Base-by-base conservation (phyloP, 92 coral and sea anemone genomes). In the Galaxea fascicularis region DNA sequence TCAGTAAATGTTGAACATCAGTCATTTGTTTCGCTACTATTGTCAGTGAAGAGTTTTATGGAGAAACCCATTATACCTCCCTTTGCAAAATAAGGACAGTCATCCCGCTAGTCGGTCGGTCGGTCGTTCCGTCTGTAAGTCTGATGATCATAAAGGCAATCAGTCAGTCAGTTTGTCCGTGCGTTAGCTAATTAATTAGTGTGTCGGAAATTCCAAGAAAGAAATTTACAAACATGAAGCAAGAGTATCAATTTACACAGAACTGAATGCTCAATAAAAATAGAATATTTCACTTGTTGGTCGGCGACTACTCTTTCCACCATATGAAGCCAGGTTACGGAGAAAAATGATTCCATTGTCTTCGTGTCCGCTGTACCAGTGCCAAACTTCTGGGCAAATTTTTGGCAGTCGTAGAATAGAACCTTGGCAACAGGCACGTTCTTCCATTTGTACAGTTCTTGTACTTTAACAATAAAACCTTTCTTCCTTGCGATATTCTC, bases 341-440 rank as follows among this genome's bases (percentile, higher is more conserved):
- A 79, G 28, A 20, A 66, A 63, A 79, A 79, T 8, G 67, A 14
- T 24, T 26, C 7, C 70, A 56, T 65, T 7, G 35, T 31, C 24
- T 66, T 56, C 12, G 16, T 0, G 44, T 12, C 77, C 3, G 54
- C 46, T 4, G 73, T n/a, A 46, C 27, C 56, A 27, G 20, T 47
- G 44, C 51, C 49, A 24, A 86, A 53, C 31, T 44, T 70, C 22
- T 86, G 64, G 70, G 76, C 62, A 45, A 44, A 86, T 24, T 44
- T 24, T 47, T 86, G 70, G 59, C 85, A 86, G 9, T 86, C 89
- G 44, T 28, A 86, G 79, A 86, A 86, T 25, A 70, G 25, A 5
- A 78, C 84, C 74, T 86, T 78, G 13, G 74, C 70, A 14, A 86
- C 79, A 25, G 89, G 89, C 14, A 86, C 8, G 46, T 57, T 20